A percentile compares a stretch with the other conserved stretches of the same genome.
phyloP scores from a whole-genome alignment of 2,888 invertebrate genomes.

The Rhagonycha fulva region DNA sequence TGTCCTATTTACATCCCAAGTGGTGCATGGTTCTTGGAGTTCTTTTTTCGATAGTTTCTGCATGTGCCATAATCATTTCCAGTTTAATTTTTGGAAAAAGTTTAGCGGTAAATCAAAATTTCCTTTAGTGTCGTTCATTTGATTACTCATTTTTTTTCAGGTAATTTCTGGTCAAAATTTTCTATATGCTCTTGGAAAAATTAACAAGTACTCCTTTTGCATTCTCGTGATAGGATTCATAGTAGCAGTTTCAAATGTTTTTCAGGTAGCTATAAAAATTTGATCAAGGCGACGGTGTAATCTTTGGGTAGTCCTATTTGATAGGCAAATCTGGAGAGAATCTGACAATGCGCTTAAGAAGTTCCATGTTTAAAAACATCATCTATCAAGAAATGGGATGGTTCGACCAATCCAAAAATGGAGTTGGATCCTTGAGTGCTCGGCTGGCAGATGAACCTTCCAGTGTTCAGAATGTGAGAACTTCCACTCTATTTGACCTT shows the following conservation, averaged over 20 bases:
- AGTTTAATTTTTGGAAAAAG: neutral
- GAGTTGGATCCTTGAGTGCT: constrained; percentile 76
- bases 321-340: constrained; percentile 80
- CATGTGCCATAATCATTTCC: neutral
- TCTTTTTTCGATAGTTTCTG: neutral
- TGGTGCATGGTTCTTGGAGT: neutral
- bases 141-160: neutral
- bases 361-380: constrained; percentile 67
- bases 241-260: constrained; percentile 26
- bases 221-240: neutral
- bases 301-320: constrained; percentile 17
- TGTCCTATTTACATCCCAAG: neutral
- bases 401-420: constrained; percentile 73
- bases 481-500: neutral
- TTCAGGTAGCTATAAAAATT: neutral
- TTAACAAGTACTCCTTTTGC: neutral
- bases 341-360: constrained; percentile 74
- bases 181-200: neutral
- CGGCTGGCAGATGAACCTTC: constrained; percentile 77
- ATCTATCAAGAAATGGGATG: constrained; percentile 75
- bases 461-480: constrained; percentile 79
- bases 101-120: neutral
- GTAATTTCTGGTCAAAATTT: neutral
- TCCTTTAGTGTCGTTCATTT: too few species aligned
- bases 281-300: neutral